Evolutionary conservation across 2,888 invertebrate genomes (phyloP).

Genomic region (Scaptomyza caliginosa): DNA sequence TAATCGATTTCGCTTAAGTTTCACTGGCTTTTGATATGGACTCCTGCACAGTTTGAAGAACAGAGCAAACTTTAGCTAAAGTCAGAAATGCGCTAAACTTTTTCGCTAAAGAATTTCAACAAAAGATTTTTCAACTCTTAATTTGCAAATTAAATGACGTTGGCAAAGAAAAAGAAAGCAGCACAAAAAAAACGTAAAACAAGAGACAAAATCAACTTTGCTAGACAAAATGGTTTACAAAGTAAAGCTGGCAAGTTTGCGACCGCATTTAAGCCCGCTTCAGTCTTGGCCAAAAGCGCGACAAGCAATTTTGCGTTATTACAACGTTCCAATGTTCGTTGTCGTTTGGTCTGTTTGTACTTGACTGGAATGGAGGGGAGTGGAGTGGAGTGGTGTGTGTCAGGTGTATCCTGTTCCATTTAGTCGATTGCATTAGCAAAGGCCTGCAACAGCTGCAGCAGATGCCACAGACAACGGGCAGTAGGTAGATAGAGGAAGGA

Average conservation of each 20-base stretch:
- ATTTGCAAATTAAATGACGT: constrained; percentile 35
- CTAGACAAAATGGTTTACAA: constrained; percentile 15
- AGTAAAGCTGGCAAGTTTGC: constrained; percentile 12
- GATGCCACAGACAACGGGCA: neutral
- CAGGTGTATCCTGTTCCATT: constrained; percentile 18
- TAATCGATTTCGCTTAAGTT: neutral
- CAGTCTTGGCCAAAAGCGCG: too few relatives aligned
- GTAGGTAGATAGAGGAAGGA: neutral
- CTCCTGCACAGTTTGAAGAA: neutral
- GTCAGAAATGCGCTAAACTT: neutral
- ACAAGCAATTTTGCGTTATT: constrained; percentile 22
- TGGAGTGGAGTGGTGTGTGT: too few relatives aligned
- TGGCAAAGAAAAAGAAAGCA: neutral
- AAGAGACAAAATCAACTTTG: constrained; percentile 21
- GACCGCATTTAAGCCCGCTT: neutral
- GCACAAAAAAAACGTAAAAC: neutral
- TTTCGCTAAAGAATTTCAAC: constrained; percentile 1
- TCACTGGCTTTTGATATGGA: neutral
- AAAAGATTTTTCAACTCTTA: constrained; percentile 7
- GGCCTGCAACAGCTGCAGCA: constrained; percentile 7
- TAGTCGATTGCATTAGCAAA: constrained; percentile 47
- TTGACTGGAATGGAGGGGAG: too few relatives aligned
- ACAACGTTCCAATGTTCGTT: constrained; percentile 11
- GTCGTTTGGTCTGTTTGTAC: neutral
- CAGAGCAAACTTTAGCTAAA: neutral